Conservation (phyloP, 2,797 vertebrate genomes). For the Sebastes umbrosus region DNA sequence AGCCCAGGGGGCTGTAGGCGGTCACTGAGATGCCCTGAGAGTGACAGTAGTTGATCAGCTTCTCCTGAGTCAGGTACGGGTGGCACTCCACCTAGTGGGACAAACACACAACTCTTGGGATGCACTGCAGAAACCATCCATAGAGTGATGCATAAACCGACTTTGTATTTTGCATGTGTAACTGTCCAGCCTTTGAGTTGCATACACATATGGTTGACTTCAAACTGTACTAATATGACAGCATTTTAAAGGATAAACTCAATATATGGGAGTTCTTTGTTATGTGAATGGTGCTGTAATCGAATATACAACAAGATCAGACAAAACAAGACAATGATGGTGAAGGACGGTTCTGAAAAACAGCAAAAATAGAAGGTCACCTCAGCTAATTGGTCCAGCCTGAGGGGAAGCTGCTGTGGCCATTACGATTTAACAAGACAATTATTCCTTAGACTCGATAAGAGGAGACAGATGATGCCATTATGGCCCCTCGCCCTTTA, state of each 20-base stretch:
- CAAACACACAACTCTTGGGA: background rate
- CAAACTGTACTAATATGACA: background rate
- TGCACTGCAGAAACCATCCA: background rate
- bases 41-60: slow-evolving; percentile 87
- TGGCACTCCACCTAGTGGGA: slow-evolving; percentile 89
- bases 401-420: slow-evolving; percentile 37
- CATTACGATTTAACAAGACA: slow-evolving; percentile 11
- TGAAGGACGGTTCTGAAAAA: slow-evolving; percentile 23
- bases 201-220: background rate
- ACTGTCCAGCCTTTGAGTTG: background rate
- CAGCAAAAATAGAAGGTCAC: slow-evolving; percentile 59
- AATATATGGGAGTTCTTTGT: background rate
- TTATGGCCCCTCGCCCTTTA: slow-evolving; percentile 34
- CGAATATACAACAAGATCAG: slow-evolving; percentile 12
- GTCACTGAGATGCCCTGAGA: slow-evolving; percentile 89
- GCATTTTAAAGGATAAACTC: background rate
- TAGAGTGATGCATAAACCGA: background rate
- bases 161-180: background rate
- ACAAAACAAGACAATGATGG: slow-evolving; percentile 26
- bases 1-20: slow-evolving; percentile 91
- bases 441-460: slow-evolving; percentile 27
- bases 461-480: slow-evolving; percentile 28
- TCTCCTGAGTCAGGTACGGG: slow-evolving; percentile 89
- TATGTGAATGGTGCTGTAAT: slow-evolving; percentile 29
- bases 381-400: slow-evolving; percentile 39